Evolutionary conservation across 2,113 vertebrate species (phyloP).

Genomic region (Mustela nigripes): DNA sequence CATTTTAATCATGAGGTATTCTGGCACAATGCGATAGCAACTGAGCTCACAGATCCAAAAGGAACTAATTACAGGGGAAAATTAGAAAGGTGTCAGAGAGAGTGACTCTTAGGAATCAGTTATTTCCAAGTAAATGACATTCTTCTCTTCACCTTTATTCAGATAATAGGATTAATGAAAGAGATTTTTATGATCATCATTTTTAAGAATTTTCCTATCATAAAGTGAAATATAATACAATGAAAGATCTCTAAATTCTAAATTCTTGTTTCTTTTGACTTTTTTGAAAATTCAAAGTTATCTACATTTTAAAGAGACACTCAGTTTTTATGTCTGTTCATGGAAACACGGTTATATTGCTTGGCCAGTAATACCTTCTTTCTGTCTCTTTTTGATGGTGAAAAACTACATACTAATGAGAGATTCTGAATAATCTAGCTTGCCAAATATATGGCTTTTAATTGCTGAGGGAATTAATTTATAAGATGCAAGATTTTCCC

Average conservation of each 20-base stretch:
- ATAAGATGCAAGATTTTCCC: neutral
- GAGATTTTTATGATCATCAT: neutral
- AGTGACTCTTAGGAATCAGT: conserved; percentile 47
- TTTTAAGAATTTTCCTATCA: neutral
- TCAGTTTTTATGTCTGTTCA: neutral
- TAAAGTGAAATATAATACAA: neutral
- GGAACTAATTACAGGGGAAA: conserved; percentile 44
- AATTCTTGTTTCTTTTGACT: neutral
- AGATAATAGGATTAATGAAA: neutral
- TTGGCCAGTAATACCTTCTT: neutral
- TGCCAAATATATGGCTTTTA: neutral
- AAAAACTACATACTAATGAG: conserved; percentile 43
- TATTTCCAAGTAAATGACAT: neutral
- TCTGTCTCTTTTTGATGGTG: neutral
- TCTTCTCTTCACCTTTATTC: neutral
- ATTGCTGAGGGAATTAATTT: conserved; percentile 59
- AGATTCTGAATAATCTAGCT: neutral
- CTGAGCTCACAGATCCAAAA: neutral
- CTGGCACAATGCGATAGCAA: neutral
- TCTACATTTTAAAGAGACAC: neutral
- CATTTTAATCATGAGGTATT: neutral
- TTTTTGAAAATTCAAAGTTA: conserved; percentile 8
- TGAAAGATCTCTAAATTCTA: neutral
- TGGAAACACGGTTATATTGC: neutral
- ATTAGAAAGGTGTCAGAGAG: neutral